Conservation (phyloP, 2,113 vertebrate genomes). For the Desmodus rotundus region DNA sequence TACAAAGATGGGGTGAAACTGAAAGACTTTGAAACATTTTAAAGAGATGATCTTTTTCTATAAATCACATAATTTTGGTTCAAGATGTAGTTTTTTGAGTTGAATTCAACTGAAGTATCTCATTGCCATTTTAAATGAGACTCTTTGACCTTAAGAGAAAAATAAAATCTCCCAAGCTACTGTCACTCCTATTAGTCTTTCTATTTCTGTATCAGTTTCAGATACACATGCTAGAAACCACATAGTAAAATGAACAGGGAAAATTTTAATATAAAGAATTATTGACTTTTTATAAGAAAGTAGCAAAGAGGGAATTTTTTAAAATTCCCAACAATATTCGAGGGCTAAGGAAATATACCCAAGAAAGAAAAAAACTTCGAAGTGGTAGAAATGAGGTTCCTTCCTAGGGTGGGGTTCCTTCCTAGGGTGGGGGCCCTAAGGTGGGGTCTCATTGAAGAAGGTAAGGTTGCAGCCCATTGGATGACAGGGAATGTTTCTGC, state of each 20-base stretch:
- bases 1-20: neutral
- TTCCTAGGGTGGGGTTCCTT: neutral
- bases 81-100: neutral
- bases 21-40: slow-evolving; percentile 28
- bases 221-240: neutral
- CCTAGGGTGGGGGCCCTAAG: neutral
- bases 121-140: neutral
- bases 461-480: neutral
- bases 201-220: neutral
- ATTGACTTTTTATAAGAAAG: neutral
- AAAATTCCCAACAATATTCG: neutral
- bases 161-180: neutral
- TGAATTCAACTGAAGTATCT: neutral
- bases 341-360: neutral
- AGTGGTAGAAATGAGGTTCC: neutral
- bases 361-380: neutral
- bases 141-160: neutral
- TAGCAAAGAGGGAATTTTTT: neutral
- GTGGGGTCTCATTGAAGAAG: neutral
- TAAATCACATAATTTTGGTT: neutral
- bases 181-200: neutral
- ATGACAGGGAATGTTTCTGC: neutral
- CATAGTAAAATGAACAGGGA: neutral
- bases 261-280: neutral
- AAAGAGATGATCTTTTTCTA: neutral